Percentiles rank a stretch among this genome's conserved stretches.
These are phyloP conservation scores for Argyresthia albistria DNA, from an alignment of 2,888 invertebrate species.

Conservation along the genomic window DNA sequence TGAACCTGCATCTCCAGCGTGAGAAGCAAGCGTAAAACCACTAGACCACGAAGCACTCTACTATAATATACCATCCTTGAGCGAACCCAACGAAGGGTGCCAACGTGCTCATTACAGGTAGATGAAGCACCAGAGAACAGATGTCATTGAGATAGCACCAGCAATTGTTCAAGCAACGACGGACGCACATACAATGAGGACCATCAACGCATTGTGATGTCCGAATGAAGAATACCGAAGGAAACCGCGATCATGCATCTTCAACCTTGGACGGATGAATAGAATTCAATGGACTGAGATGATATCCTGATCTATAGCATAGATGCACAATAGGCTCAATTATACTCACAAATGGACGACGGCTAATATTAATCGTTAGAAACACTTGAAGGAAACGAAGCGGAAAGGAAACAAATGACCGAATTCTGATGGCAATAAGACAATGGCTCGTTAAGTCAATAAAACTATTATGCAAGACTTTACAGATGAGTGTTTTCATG, in stretches of 20 bases:
- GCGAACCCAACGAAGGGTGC: slow-evolving; percentile 12
- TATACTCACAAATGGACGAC: slow-evolving; percentile 4
- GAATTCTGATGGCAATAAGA: slow-evolving; percentile 10
- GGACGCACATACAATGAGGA: slow-evolving; percentile 38
- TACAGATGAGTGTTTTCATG: slow-evolving; percentile 12
- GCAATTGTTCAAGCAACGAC: slow-evolving; percentile 29
- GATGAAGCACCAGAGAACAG: slow-evolving; percentile 27
- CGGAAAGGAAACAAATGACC: neutral
- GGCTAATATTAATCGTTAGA: slow-evolving; percentile 4
- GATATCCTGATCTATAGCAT: slow-evolving; percentile 14
- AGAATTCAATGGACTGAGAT: neutral
- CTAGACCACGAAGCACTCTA: too few relatives aligned
- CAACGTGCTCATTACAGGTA: slow-evolving; percentile 12
- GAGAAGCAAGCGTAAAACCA: too few relatives aligned
- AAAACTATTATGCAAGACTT: slow-evolving; percentile 9
- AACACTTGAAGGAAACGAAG: neutral
- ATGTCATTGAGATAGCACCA: slow-evolving; percentile 60
- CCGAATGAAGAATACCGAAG: slow-evolving; percentile 47
- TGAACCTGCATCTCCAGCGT: too few relatives aligned
- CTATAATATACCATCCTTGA: neutral
- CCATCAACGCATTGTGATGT: slow-evolving; percentile 55
- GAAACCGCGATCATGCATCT: slow-evolving; percentile 50
- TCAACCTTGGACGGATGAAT: slow-evolving; percentile 44
- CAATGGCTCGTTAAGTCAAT: slow-evolving; percentile 32
- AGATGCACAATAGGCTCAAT: neutral